These are phyloP conservation scores for Lepus townsendii DNA, from an alignment of 2,797 vertebrate species.

Conservation along the genomic window DNA sequence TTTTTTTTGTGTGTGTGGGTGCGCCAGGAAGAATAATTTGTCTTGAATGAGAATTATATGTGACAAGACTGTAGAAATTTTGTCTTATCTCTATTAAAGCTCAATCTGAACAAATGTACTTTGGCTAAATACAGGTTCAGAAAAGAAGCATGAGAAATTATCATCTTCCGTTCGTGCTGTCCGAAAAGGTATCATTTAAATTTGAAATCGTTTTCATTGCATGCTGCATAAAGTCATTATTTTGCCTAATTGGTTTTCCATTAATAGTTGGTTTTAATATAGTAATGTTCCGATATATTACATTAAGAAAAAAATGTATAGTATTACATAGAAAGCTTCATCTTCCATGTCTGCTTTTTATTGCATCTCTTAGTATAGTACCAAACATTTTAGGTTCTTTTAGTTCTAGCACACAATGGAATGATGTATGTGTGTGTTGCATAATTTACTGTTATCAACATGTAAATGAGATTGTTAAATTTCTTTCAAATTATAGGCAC, in stretches of 20 bases:
- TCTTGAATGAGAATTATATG: slow-evolving; percentile 91
- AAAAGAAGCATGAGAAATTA: slow-evolving; percentile 99
- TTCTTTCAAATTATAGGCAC: slow-evolving; percentile 1
- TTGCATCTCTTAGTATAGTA: slow-evolving; percentile 58
- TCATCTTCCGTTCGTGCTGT: slow-evolving; percentile 99
- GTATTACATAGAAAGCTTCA: background rate
- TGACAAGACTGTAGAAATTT: slow-evolving; percentile 92
- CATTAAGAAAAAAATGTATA: background rate
- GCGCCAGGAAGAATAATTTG: slow-evolving; percentile 90
- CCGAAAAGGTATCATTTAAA: slow-evolving; percentile 96
- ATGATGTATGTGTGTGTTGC: background rate
- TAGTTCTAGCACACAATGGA: background rate
- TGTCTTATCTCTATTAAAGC: slow-evolving; percentile 92
- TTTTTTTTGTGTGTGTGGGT: slow-evolving; percentile 90
- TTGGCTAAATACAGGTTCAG: slow-evolving; percentile 96
- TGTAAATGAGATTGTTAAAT: slow-evolving; percentile 41
- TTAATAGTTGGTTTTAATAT: slow-evolving; percentile 83
- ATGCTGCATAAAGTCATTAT: slow-evolving; percentile 89
- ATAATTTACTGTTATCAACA: background rate
- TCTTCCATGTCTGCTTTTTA: slow-evolving; percentile 61
- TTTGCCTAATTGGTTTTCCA: slow-evolving; percentile 82
- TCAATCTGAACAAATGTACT: slow-evolving; percentile 93
- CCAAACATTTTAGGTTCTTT: background rate
- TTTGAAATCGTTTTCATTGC: slow-evolving; percentile 92
- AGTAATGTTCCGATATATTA: slow-evolving; percentile 90